These are phyloP conservation scores for Celastrina argiolus DNA, from an alignment of 2,888 invertebrate genomes.

Conservation along the genomic window DNA sequence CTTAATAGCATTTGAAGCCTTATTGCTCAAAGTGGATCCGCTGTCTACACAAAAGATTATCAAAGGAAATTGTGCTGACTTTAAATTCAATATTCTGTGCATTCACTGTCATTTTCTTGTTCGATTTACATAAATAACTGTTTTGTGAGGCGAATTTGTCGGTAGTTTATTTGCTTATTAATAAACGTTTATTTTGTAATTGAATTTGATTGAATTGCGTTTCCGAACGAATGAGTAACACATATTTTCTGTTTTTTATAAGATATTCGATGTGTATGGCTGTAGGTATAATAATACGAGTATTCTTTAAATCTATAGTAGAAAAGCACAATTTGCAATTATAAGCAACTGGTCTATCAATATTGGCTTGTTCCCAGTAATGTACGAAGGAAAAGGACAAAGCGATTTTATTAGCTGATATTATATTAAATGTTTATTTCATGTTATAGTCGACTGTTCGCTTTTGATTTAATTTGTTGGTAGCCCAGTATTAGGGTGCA, in stretches of 20 bases:
- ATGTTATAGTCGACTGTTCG: not conserved
- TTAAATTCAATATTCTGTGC: not conserved
- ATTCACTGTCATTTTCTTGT: slow-evolving; percentile 9
- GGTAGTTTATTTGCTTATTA: no score
- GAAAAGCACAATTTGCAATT: not conserved
- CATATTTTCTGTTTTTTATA: no score
- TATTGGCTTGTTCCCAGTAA: not conserved
- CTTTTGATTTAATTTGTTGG: not conserved
- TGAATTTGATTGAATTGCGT: no score
- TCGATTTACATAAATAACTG: not conserved
- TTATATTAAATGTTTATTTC: slow-evolving; percentile 13
- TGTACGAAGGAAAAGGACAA: not conserved
- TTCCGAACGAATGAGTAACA: no score
- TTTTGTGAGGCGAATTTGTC: no score
- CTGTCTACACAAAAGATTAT: slow-evolving; percentile 8
- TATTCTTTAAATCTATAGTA: not conserved
- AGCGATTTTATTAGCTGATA: not conserved
- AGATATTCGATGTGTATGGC: no score
- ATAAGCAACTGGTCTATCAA: not conserved
- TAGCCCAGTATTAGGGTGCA: no score
- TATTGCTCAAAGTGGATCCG: not conserved
- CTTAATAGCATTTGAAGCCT: slow-evolving; percentile 5
- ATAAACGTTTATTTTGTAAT: no score
- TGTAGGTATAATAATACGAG: no score
- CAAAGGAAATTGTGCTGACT: not conserved